phyloP scores from a whole-genome alignment of 2,797 vertebrate species.

The Mallotus villosus region DNA sequence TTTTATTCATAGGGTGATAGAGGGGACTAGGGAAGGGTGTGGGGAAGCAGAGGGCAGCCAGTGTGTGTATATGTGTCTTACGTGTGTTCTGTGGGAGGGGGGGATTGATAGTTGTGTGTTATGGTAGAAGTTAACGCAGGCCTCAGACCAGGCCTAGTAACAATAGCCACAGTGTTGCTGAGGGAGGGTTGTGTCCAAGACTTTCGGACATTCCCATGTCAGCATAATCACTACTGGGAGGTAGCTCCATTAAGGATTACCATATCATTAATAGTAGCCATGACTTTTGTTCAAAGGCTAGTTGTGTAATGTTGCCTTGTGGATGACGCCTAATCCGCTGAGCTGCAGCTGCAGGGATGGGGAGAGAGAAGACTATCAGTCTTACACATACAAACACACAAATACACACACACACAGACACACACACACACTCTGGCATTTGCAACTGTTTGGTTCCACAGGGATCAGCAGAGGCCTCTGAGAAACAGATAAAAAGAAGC shows the following conservation, averaged over 20 bases:
- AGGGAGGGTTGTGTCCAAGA: conserved; percentile 85
- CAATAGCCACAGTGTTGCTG: conserved; percentile 98
- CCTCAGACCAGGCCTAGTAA: conserved; percentile 87
- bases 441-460: conserved; percentile 70
- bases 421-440: conserved; percentile 80
- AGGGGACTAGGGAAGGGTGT: conserved; percentile 77
- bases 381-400: conserved; percentile 47
- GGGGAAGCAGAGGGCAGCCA: conserved; percentile 78
- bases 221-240: conserved; percentile 99
- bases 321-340: conserved; percentile 99
- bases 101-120: conserved; percentile 75
- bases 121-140: conserved; percentile 92
- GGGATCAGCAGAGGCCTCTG: conserved; percentile 90
- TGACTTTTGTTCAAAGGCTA: conserved; percentile 99
- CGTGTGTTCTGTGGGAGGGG: conserved; percentile 67
- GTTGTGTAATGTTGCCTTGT: conserved; percentile 99
- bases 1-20: conserved; percentile 84
- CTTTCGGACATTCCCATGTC: conserved; percentile 98
- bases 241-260: conserved; percentile 99
- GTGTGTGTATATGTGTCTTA: background rate
- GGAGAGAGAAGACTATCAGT: conserved; percentile 53
- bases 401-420: conserved; percentile 12
- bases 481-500: conserved; percentile 98
- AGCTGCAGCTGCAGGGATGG: conserved; percentile 97
- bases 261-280: conserved; percentile 99